These are phyloP conservation scores for Danio tinwini DNA, from an alignment of 2,797 vertebrate genomes.

Conservation along the genomic window DNA sequence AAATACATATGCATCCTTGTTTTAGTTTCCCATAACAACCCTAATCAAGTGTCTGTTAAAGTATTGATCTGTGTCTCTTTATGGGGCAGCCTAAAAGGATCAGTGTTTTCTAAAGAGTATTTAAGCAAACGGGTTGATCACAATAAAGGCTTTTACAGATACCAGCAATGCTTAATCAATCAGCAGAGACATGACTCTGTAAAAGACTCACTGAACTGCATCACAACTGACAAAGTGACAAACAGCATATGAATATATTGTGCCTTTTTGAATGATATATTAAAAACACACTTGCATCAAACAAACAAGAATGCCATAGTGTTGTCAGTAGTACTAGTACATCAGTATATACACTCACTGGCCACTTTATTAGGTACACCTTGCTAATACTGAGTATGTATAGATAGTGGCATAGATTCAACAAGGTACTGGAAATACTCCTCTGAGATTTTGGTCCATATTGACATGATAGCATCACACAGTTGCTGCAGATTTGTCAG, in stretches of 20 bases:
- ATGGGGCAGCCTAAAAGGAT: constrained; percentile 11
- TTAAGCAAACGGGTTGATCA: constrained; percentile 33
- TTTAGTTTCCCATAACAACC: not conserved
- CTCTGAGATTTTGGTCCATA: no score
- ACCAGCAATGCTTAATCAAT: constrained; percentile 49
- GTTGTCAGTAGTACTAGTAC: not conserved
- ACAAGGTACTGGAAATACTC: no score
- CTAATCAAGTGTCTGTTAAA: not conserved
- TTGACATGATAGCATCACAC: no score
- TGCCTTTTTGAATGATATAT: not conserved
- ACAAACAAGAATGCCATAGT: not conserved
- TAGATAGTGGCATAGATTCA: no score
- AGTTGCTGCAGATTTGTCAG: no score
- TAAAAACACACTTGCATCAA: not conserved
- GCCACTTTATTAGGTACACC: no score
- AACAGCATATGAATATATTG: not conserved
- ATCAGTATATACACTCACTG: no score
- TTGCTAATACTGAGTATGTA: no score
- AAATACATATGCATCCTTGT: not conserved
- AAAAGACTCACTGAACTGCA: constrained; percentile 8
- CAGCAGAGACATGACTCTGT: constrained; percentile 7
- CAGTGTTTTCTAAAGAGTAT: constrained; percentile 39
- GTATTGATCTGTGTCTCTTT: constrained; percentile 33
- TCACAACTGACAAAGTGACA: not conserved
- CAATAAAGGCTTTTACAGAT: constrained; percentile 31